phyloP scores from a whole-genome alignment of 1,140 invertebrate species.

The Pomacea maculata region DNA sequence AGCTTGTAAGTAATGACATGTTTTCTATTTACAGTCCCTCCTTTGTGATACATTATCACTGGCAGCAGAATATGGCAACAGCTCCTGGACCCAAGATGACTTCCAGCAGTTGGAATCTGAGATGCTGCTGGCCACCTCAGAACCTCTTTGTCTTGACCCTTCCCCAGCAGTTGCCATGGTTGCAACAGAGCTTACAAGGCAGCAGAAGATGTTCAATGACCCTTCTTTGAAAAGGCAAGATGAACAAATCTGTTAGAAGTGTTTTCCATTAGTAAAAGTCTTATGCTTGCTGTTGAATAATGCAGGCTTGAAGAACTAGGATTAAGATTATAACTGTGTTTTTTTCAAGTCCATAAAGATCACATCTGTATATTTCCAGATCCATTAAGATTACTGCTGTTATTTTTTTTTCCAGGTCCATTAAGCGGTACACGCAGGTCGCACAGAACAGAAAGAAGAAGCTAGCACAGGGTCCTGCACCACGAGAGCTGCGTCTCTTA shows the following conservation, averaged over 20 bases:
- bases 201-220: conserved; percentile 78
- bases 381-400: too few species aligned
- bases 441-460: conserved; percentile 86
- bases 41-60: conserved; percentile 79
- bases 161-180: conserved; percentile 80
- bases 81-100: conserved; percentile 80
- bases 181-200: conserved; percentile 78
- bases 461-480: conserved; percentile 83
- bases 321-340: too few species aligned
- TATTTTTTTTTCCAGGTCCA: conserved; percentile 40
- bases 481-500: conserved; percentile 78
- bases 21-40: conserved; percentile 71
- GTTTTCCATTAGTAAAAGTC: too few species aligned
- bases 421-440: conserved; percentile 60
- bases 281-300: too few species aligned
- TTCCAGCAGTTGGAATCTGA: conserved; percentile 82
- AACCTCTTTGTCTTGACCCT: conserved; percentile 87
- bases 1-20: too few species aligned
- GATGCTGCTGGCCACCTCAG: conserved; percentile 82
- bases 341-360: too few species aligned
- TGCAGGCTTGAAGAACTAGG: too few species aligned
- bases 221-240: conserved; percentile 76
- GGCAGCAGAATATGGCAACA: conserved; percentile 71
- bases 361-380: too few species aligned
- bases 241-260: too few species aligned